Evolutionary conservation across 1,140 invertebrate species (phyloP), one percentile per base, ranked within the genome.

Genomic region (Argopecten irradians): DNA sequence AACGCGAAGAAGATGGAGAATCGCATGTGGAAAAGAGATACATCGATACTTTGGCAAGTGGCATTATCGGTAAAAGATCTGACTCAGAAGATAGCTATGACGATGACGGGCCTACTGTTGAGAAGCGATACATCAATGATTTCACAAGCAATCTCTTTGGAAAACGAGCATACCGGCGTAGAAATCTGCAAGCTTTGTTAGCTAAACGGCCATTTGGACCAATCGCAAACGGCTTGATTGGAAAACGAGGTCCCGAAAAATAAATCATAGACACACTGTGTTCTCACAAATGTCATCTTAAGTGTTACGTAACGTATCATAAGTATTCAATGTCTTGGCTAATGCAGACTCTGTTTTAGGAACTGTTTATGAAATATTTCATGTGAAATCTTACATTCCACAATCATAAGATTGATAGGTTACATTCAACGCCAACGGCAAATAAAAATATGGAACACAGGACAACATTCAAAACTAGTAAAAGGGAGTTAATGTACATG

Each of bases 21-120:
- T 87, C 85, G 5, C 55, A 87, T 0, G 89, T 88, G 13, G 89
- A 87, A 22, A 92, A 92, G 86, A 82, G 87, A 19, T 55, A 39
- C 5, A 87, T 92, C 41, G 89, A 93, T 84, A 32, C 85, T 9
- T 46, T 92, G 16, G 91, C 91, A 13, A 92, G 86, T 36, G 92
- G 91, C 13, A 71, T 92, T 32, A 86, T 92, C 55, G 92, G 91
- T 11, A 92, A 92, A 88, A 41, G 92, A 46, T 33, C 71, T 7
- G n/a, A n/a, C 28, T 5, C 7, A 22, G n/a, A 71, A 0, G n/a
- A 71, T 5, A n/a, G n/a, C 16, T 71, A 71, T 28, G 55, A 71
- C 14, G 16, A n/a, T 11, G 55, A 71, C 5, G n/a, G 22, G 1
- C 1, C 22, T 28, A n/a, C 1, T 3, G 55, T 71, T n/a, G 11